Evolutionary conservation across 2,113 vertebrate genomes (phyloP), one percentile per base, ranked within the genome.

Genomic region (Anolis sagrei): DNA sequence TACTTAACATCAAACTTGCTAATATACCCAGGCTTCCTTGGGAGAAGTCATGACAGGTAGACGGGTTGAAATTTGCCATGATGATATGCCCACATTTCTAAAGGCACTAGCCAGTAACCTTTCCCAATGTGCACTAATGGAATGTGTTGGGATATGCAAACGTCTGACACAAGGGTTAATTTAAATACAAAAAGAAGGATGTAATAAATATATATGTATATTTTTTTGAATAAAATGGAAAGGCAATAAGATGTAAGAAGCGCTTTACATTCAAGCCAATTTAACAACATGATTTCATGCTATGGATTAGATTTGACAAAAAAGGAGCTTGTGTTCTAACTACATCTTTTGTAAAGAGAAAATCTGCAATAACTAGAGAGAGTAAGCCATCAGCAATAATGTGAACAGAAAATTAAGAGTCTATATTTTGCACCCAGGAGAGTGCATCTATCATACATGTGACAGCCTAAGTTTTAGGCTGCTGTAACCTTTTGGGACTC

Each of bases 311-410:
- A 91, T 93, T 95, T 95, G 92, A 93, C 91, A 90, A 93, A 93
- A n/a, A 93, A 76, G 92, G 90, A 92, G 88, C 89, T 94, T 7
- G 0, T 91, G 90, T 94, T 91, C 91, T 86, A 76, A 90, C 87
- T 92, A 87, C 69, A 79, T 95, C 92, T 93, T 93, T 58, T 58
- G 14, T 58, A 85, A 91, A 27, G 85, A 69, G 92, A 80, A 80
- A 89, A 90, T 92, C 90, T 93, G 94, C 94, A 95, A 97, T 97
- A 97, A 96, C 86, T 44, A 4, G 85, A 94, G 87, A 87, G 87
- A 91, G 88, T 93, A 93, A 92, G 93, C 90, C 93, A 89, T 93
- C 93, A 97, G 96, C 96, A 97, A 97, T 97, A 97, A 96, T 93
- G 79, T 78, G 81, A 94, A 89, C 86, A 92, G 94, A 91, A 88